These are phyloP conservation scores for Ardeotis arabs DNA, from an alignment of 2,113 vertebrate genomes.

Conservation along the genomic window DNA sequence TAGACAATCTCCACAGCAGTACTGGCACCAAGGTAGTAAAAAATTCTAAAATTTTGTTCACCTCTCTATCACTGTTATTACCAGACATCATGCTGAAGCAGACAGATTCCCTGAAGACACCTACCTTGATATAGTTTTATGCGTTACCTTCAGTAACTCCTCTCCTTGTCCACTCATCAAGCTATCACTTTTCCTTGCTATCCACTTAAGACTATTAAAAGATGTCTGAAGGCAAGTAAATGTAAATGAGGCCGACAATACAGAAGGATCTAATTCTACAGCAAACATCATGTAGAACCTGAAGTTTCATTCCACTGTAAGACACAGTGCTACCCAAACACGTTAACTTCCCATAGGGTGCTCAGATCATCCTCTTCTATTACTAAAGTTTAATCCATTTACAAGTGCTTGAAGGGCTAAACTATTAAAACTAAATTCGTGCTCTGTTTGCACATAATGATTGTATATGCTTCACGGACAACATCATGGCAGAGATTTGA, in stretches of 20 bases:
- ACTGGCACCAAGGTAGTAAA: not conserved
- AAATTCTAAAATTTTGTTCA: not conserved
- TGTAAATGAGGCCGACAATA: not conserved
- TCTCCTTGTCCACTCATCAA: not conserved
- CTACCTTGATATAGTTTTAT: rapidly evolving
- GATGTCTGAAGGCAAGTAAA: not conserved
- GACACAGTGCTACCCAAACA: not conserved
- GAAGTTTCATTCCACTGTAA: not conserved
- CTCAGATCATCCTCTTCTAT: not conserved
- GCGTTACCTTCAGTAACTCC: not conserved
- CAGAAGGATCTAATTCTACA: not conserved
- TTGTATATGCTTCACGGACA: not conserved
- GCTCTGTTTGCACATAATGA: not conserved
- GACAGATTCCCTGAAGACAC: not conserved
- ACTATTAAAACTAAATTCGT: not conserved
- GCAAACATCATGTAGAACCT: not conserved
- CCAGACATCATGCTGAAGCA: not conserved
- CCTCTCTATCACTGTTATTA: not conserved
- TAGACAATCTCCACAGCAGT: not conserved
- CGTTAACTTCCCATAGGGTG: not conserved
- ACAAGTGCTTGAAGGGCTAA: not conserved
- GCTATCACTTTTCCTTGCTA: not conserved
- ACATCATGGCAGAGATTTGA: not conserved
- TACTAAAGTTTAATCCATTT: not conserved
- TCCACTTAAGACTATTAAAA: not conserved